Conservation (phyloP, 1,140 invertebrate genomes). For the Drosophila sp. region DNA sequence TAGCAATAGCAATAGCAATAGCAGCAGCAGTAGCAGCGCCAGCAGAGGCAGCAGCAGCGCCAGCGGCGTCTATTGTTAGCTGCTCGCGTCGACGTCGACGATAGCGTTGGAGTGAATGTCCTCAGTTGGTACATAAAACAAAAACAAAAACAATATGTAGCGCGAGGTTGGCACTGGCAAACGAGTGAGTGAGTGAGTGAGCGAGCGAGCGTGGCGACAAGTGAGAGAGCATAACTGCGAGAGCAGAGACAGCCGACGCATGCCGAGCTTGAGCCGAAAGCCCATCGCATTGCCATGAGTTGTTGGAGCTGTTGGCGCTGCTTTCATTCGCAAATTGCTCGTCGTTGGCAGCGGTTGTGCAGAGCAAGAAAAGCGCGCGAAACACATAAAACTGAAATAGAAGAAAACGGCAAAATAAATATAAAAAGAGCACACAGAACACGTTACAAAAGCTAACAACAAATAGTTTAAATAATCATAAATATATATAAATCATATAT, state of each 20-base stretch:
- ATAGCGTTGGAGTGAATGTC: slow-evolving; percentile 80
- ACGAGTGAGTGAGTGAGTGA: slow-evolving; percentile 9
- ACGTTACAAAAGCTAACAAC: slow-evolving; percentile 45
- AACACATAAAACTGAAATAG: slow-evolving; percentile 38
- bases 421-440: slow-evolving; percentile 46
- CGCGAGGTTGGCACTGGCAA: slow-evolving; percentile 60
- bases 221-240: slow-evolving; percentile 12
- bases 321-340: slow-evolving; percentile 84
- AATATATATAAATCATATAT: slow-evolving; percentile 40
- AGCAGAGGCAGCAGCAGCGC: slow-evolving; percentile 44
- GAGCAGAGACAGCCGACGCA: slow-evolving; percentile 7
- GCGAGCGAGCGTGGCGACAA: too few relatives aligned
- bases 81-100: slow-evolving; percentile 57
- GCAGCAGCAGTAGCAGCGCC: slow-evolving; percentile 36
- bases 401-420: slow-evolving; percentile 37
- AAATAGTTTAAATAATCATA: slow-evolving; percentile 53
- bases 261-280: slow-evolving; percentile 37
- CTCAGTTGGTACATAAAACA: slow-evolving; percentile 76
- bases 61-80: slow-evolving; percentile 72
- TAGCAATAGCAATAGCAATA: slow-evolving; percentile 35
- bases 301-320: slow-evolving; percentile 58
- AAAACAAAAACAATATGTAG: slow-evolving; percentile 76
- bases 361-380: slow-evolving; percentile 76
- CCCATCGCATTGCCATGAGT: slow-evolving; percentile 41
- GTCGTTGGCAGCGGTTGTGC: slow-evolving; percentile 81